These are phyloP conservation scores for Bunonema sp. DNA, from an alignment of 2,888 invertebrate genomes.

Conservation along the genomic window DNA sequence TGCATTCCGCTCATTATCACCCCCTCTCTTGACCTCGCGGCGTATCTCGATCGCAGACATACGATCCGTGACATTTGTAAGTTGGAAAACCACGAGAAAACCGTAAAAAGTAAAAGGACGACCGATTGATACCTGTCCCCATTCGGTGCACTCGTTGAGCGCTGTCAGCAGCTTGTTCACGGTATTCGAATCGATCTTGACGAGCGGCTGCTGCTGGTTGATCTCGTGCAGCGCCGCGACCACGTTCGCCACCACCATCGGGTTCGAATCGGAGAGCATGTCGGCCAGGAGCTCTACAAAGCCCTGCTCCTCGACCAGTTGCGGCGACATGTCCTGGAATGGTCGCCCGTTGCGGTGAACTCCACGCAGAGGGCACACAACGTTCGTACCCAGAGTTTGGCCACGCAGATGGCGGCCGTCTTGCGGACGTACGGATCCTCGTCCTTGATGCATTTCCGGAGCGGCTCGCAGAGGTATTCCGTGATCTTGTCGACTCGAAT, in stretches of 20 bases:
- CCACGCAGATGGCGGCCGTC: conserved; percentile 97
- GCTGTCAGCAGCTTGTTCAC: conserved; percentile 95
- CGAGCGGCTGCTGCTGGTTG: conserved; percentile 81
- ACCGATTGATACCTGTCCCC: conserved; percentile 44
- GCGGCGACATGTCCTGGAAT: conserved; percentile 79
- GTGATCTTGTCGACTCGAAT: conserved; percentile 98
- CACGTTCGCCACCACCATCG: conserved; percentile 99
- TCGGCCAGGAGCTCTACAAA: conserved; percentile 92
- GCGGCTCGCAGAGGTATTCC: conserved; percentile 91
- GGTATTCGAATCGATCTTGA: conserved; percentile 88
- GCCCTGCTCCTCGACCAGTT: conserved; percentile 61
- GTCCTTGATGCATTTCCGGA: conserved; percentile 66
- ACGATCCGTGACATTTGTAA: no score
- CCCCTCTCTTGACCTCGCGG: no score
- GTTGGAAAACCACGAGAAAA: no score
- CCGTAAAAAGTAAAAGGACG: no score
- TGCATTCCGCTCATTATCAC: no score
- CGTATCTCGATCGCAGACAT: conserved; percentile 63
- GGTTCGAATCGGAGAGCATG: conserved; percentile 90
- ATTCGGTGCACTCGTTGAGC: conserved; percentile 91
- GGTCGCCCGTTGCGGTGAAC: no score
- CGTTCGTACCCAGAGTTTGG: no score
- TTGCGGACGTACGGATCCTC: conserved; percentile 94
- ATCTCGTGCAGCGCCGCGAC: conserved; percentile 96
- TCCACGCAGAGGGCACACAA: no score